Conservation (phyloP, 2,888 invertebrate species). For the Meiosimyza platycephala region DNA sequence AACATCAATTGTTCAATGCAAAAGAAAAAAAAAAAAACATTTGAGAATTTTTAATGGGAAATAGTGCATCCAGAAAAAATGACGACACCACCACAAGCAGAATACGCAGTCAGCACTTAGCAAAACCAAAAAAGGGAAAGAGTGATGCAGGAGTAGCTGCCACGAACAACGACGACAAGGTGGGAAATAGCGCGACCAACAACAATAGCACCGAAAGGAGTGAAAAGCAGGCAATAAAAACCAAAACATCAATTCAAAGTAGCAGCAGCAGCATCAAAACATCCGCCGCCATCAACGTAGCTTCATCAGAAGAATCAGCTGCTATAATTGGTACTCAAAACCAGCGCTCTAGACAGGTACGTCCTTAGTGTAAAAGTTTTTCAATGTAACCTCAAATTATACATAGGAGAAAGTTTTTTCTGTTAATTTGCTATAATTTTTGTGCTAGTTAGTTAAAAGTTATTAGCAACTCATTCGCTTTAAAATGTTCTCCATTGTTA, state of each 20-base stretch:
- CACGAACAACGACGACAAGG: constrained; percentile 29
- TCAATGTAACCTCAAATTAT: no score
- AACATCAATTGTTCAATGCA: constrained; percentile 34
- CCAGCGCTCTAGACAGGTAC: constrained; percentile 47
- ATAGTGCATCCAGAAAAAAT: constrained; percentile 47
- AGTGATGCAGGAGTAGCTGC: constrained; percentile 24
- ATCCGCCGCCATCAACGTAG: constrained; percentile 38
- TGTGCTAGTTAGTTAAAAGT: no score
- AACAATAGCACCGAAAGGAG: no score
- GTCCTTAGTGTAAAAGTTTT: neutral
- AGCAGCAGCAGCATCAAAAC: constrained; percentile 1
- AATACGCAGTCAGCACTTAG: neutral
- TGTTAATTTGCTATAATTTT: neutral
- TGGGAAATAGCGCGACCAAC: neutral
- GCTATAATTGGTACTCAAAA: constrained; percentile 8
- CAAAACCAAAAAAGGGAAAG: constrained; percentile 14
- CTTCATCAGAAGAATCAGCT: constrained; percentile 46
- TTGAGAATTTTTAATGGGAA: constrained; percentile 53
- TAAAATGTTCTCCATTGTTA: no score
- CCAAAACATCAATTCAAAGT: constrained; percentile 33
- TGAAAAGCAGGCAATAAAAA: constrained; percentile 39
- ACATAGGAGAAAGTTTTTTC: constrained; percentile 16
- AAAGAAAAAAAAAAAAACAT: constrained; percentile 18
- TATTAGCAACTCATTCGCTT: no score
- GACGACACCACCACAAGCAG: constrained; percentile 36